phyloP scores from a whole-genome alignment of 2,797 vertebrate species.

The Anisognathus igniventris region DNA sequence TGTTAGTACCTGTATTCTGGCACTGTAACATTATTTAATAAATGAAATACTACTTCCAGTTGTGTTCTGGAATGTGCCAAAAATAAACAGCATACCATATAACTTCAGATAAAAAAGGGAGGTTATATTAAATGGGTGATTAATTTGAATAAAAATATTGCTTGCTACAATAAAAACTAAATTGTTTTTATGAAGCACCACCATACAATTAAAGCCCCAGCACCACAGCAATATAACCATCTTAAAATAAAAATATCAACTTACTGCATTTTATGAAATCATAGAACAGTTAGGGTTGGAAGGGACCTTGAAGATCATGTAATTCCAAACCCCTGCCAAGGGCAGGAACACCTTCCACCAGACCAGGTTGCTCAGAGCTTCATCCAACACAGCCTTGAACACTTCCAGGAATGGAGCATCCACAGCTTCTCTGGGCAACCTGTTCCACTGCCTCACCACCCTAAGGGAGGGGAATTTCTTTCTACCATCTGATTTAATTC shows the following conservation, averaged over 20 bases:
- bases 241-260: background rate
- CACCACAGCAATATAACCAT: background rate
- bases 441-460: background rate
- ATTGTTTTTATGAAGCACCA: background rate
- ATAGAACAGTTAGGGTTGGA: background rate
- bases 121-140: background rate
- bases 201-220: background rate
- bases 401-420: background rate
- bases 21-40: background rate
- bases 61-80: background rate
- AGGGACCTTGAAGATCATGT: background rate
- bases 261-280: background rate
- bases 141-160: background rate
- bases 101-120: background rate
- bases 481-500: background rate
- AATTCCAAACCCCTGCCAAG: background rate
- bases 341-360: background rate
- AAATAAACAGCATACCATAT: background rate
- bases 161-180: background rate
- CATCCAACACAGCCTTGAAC: background rate
- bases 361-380: background rate
- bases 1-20: background rate
- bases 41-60: background rate
- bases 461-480: background rate
- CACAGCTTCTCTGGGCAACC: background rate